Evolutionary conservation across 2,888 invertebrate genomes (phyloP).

Genomic region (Copidosoma aretas): DNA sequence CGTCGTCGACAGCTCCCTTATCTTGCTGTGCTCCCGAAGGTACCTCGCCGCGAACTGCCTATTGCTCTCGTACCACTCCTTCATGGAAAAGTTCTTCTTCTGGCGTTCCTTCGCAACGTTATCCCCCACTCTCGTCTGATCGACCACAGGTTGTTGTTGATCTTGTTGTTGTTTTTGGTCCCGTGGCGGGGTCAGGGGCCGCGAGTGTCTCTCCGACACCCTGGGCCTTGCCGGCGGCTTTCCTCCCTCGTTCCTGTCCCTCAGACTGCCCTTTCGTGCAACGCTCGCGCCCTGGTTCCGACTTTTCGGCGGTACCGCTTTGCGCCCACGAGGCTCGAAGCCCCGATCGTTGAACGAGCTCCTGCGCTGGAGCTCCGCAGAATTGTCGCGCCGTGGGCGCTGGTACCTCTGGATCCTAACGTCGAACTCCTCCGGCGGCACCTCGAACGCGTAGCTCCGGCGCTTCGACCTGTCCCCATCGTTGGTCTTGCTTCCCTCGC

Average conservation of each 20-base stretch:
- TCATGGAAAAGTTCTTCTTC: constrained; percentile 41
- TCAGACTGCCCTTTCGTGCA: constrained; percentile 39
- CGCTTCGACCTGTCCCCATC: constrained; percentile 43
- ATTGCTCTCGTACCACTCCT: constrained; percentile 52
- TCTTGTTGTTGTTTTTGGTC: constrained; percentile 15
- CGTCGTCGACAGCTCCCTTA: constrained; percentile 36
- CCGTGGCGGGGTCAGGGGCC: constrained; percentile 54
- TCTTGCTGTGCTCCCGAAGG: constrained; percentile 48
- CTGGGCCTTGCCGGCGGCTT: constrained; percentile 30
- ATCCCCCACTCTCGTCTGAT: neutral
- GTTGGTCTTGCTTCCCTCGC: constrained; percentile 34
- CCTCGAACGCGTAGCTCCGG: constrained; percentile 46
- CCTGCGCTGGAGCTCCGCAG: constrained; percentile 42
- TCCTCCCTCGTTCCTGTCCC: constrained; percentile 32
- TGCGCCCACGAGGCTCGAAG: constrained; percentile 7
- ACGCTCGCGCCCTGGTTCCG: constrained; percentile 14
- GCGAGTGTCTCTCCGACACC: constrained; percentile 50
- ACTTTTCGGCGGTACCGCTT: constrained; percentile 2
- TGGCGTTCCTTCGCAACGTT: neutral
- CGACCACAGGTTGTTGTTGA: neutral
- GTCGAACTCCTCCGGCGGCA: constrained; percentile 51
- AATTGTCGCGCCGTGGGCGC: constrained; percentile 38
- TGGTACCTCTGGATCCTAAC: constrained; percentile 52
- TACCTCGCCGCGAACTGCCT: constrained; percentile 48
- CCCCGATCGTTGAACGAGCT: constrained; percentile 39